Conservation (phyloP, 2,888 invertebrate genomes). For the Nysson spinosus region DNA sequence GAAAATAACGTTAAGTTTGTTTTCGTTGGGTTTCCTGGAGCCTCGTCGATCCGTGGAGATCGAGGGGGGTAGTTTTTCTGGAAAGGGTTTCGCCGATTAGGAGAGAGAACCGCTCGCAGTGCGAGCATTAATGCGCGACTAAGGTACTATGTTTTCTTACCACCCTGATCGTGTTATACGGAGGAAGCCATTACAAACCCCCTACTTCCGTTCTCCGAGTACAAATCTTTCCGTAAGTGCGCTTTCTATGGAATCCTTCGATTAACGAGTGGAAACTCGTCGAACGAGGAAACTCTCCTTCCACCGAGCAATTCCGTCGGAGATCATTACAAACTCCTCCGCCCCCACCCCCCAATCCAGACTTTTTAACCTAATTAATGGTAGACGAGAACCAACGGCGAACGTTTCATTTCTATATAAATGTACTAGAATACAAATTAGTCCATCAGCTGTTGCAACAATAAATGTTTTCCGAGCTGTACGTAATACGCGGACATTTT, state of each 20-base stretch:
- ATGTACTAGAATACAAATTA: too few relatives aligned
- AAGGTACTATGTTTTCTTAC: conserved; percentile 34
- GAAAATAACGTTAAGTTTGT: conserved; percentile 57
- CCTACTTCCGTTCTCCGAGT: conserved; percentile 17
- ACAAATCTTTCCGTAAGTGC: conserved; percentile 37
- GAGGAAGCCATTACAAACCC: conserved; percentile 21
- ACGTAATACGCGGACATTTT: too few relatives aligned
- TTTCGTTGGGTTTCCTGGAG: conserved; percentile 40
- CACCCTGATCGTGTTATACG: conserved; percentile 18
- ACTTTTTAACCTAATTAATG: too few relatives aligned
- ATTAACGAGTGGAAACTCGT: conserved; percentile 30
- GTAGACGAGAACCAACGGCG: too few relatives aligned
- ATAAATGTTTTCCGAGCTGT: too few relatives aligned
- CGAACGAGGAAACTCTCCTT: not conserved
- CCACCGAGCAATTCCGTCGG: conserved; percentile 32
- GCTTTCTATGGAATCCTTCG: not conserved
- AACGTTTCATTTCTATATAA: too few relatives aligned
- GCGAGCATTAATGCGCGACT: conserved; percentile 46
- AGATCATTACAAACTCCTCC: too few relatives aligned
- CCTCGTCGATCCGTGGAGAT: conserved; percentile 22
- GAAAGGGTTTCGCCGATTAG: conserved; percentile 40
- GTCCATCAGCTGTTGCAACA: too few relatives aligned
- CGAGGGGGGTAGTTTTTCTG: conserved; percentile 23
- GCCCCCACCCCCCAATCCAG: too few relatives aligned
- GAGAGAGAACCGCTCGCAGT: conserved; percentile 17